Conservation (phyloP, 2,888 invertebrate species). For the Pseudococcus viburni region DNA sequence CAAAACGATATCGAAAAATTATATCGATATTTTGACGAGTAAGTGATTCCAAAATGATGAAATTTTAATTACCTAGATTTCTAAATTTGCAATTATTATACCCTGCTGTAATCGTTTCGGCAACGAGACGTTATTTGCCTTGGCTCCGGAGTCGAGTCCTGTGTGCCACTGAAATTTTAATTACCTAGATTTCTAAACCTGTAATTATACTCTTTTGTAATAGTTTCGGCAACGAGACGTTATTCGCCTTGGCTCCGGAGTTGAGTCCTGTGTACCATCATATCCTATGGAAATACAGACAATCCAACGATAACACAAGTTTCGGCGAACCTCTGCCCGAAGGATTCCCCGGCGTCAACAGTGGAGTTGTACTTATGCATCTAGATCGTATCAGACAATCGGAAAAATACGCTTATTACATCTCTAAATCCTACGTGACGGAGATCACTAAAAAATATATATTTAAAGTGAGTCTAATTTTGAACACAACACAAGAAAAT, state of each 20-base stretch:
- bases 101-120: slow-evolving; percentile 73
- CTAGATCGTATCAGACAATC: slow-evolving; percentile 77
- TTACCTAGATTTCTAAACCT: neutral
- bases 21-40: slow-evolving; percentile 78
- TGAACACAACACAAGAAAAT: no score
- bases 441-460: slow-evolving; percentile 76
- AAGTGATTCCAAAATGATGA: slow-evolving; percentile 67
- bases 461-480: slow-evolving; percentile 73
- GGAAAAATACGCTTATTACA: neutral
- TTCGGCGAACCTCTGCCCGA: slow-evolving; percentile 74
- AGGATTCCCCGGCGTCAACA: slow-evolving; percentile 75
- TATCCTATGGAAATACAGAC: slow-evolving; percentile 79
- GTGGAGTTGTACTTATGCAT: slow-evolving; percentile 83
- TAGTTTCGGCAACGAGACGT: slow-evolving; percentile 76
- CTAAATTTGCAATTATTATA: no score
- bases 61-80: neutral
- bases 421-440: slow-evolving; percentile 8
- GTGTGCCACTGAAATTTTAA: slow-evolving; percentile 76
- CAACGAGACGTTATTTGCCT: slow-evolving; percentile 78
- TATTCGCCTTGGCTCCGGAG: slow-evolving; percentile 83
- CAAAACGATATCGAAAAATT: slow-evolving; percentile 78
- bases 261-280: slow-evolving; percentile 85
- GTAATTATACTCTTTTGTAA: neutral
- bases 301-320: slow-evolving; percentile 68
- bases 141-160: slow-evolving; percentile 82